A percentile compares a stretch with the other conserved stretches of the same genome.
Conservation (phyloP, 2,888 invertebrate species). For the Gastracanthus pulcherrimus region DNA sequence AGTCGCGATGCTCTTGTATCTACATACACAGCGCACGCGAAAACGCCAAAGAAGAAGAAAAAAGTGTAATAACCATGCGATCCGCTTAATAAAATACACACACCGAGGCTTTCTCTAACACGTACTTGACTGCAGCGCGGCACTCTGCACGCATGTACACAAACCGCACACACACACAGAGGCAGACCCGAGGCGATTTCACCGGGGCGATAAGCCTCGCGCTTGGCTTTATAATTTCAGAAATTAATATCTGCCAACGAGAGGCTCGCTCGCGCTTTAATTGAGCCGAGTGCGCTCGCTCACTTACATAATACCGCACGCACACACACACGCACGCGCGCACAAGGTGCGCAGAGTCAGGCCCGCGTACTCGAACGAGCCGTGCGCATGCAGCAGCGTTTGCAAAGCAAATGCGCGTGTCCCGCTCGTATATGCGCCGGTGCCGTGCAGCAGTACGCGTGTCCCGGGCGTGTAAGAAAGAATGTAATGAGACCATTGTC, state of each 20-base stretch:
- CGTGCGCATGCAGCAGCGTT: not conserved
- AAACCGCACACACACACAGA: not conserved
- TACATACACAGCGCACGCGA: not conserved
- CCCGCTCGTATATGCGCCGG: not conserved
- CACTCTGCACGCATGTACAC: not conserved
- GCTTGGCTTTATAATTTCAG: slow-evolving; percentile 34
- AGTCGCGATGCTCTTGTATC: not conserved
- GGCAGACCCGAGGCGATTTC: slow-evolving; percentile 35
- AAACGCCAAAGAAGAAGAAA: slow-evolving; percentile 9
- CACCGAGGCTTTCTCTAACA: slow-evolving; percentile 7
- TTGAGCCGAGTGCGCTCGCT: slow-evolving; percentile 30
- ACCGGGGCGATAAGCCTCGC: slow-evolving; percentile 33
- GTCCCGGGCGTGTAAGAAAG: slow-evolving; percentile 54
- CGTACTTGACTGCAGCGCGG: not conserved
- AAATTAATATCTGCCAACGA: slow-evolving; percentile 52
- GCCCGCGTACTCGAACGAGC: too few species aligned
- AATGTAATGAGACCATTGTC: slow-evolving; percentile 59
- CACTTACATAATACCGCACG: slow-evolving; percentile 23
- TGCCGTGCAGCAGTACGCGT: not conserved
- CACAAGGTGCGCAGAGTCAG: too few species aligned
- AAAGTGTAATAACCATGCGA: slow-evolving; percentile 27
- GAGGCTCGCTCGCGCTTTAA: slow-evolving; percentile 40
- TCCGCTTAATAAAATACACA: slow-evolving; percentile 44
- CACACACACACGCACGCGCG: not conserved
- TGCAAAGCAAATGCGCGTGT: not conserved